phyloP scores from a whole-genome alignment of 2,797 vertebrate genomes.

The Gambelia wislizenii region DNA sequence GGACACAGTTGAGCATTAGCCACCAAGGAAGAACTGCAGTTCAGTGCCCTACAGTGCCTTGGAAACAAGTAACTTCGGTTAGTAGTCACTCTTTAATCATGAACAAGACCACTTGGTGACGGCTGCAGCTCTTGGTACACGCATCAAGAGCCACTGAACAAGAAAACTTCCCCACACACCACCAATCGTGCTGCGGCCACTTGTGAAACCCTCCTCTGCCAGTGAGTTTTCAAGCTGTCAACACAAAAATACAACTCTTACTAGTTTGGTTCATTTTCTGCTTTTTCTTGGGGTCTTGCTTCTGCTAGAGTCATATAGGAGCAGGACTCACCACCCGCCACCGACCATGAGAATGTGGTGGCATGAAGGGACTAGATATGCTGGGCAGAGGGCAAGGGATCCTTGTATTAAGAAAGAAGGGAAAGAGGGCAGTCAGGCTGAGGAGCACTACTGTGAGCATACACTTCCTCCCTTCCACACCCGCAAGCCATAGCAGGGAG shows the following conservation, averaged over 20 bases:
- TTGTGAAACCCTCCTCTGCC: background rate
- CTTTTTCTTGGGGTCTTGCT: background rate
- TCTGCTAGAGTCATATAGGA: background rate
- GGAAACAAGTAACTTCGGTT: conserved; percentile 19
- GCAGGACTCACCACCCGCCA: no score
- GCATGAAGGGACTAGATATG: no score
- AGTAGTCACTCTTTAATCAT: background rate
- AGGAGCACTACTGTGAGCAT: background rate
- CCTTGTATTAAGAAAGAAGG: no score
- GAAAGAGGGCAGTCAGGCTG: background rate
- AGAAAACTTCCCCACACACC: background rate
- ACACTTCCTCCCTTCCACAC: no score
- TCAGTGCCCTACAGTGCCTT: conserved; percentile 61
- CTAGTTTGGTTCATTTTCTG: background rate
- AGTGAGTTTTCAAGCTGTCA: background rate
- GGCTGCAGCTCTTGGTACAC: background rate
- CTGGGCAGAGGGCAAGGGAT: no score
- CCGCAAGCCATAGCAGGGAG: background rate
- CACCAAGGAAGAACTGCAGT: background rate
- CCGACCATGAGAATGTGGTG: background rate
- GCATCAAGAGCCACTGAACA: background rate
- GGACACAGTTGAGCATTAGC: no score
- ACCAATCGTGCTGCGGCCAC: no score
- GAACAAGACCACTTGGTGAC: no score
- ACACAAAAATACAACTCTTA: background rate